These are phyloP conservation scores for Bovichtus diacanthus DNA, from an alignment of 2,797 vertebrate genomes.

Conservation along the genomic window DNA sequence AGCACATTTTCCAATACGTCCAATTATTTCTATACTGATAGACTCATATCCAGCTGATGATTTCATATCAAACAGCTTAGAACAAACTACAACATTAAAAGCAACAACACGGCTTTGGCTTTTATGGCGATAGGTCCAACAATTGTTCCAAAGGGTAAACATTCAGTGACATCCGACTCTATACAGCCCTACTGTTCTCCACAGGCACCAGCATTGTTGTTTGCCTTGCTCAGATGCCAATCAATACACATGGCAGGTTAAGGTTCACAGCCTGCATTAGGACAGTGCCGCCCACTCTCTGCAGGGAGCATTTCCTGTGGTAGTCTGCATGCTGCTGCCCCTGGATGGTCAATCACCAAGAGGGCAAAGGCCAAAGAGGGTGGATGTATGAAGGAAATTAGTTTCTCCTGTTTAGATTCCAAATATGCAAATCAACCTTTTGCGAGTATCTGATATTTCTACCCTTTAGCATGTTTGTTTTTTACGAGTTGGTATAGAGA, in stretches of 20 bases:
- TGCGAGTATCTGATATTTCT: not conserved
- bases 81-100: not conserved
- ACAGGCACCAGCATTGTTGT: constrained; percentile 36
- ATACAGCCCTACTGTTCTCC: not conserved
- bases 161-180: not conserved
- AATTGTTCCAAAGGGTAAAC: not conserved
- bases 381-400: constrained; percentile 48
- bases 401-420: constrained; percentile 50
- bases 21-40: too few species aligned
- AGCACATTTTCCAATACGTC: not conserved
- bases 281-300: constrained; percentile 46
- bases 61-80: not conserved
- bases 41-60: not conserved
- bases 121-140: not conserved
- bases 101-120: not conserved
- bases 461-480: not conserved
- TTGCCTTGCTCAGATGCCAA: constrained; percentile 49
- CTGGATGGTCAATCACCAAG: constrained; percentile 60
- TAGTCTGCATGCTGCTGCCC: constrained; percentile 46
- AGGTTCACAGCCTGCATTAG: constrained; percentile 60
- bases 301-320: constrained; percentile 70
- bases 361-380: constrained; percentile 55
- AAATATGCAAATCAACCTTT: constrained; percentile 36
- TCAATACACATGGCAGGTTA: constrained; percentile 61
- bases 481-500: too few species aligned